Conservation (phyloP, 92 coral and sea anemone species). For the Isaurus tuberculatus region DNA sequence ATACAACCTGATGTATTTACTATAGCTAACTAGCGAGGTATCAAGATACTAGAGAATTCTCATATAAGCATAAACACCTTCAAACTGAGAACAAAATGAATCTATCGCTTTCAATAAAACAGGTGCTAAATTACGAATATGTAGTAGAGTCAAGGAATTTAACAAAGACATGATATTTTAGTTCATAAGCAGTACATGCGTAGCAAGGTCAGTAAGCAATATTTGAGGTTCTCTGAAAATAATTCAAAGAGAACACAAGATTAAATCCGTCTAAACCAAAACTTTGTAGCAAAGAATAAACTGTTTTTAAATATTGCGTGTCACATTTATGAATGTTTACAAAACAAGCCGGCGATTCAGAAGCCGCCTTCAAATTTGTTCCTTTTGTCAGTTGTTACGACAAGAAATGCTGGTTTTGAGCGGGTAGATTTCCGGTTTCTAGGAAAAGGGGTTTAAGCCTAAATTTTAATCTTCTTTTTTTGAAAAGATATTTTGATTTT, state of each 20-base stretch:
- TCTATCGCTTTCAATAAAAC: not conserved
- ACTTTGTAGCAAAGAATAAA: not conserved
- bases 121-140: not conserved
- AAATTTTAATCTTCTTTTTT: no score
- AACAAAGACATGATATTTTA: not conserved
- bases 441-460: no score
- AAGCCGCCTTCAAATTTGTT: no score
- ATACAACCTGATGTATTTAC: not conserved
- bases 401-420: no score
- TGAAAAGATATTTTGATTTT: no score
- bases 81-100: not conserved
- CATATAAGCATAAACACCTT: not conserved
- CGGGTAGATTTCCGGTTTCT: no score
- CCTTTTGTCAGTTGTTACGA: no score
- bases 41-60: not conserved
- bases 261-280: not conserved
- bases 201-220: not conserved
- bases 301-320: not conserved
- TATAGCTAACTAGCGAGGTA: not conserved
- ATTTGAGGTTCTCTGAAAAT: not conserved
- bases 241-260: not conserved
- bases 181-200: not conserved
- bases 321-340: not conserved
- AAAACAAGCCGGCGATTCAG: no score
- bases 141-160: not conserved